Evolutionary conservation across 2,888 invertebrate genomes (phyloP).

Genomic region (Drosophila anomelani): DNA sequence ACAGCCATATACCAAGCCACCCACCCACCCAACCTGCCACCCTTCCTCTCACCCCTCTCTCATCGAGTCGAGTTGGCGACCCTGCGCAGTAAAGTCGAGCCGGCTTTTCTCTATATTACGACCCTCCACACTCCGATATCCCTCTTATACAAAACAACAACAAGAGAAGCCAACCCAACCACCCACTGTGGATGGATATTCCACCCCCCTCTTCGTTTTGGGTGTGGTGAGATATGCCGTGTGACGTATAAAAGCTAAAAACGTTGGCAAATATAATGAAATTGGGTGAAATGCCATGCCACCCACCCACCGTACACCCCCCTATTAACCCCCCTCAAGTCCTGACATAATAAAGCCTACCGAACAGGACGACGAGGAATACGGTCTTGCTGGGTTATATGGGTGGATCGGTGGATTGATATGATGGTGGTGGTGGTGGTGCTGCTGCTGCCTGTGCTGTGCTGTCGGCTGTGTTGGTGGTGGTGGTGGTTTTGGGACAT

Average conservation of each 20-base stretch:
- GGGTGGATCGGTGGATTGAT: constrained; percentile 27
- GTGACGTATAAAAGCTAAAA: constrained; percentile 82
- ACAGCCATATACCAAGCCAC: constrained; percentile 29
- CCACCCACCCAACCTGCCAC: constrained; percentile 42
- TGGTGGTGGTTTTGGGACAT: constrained; percentile 53
- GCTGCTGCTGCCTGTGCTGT: constrained; percentile 3
- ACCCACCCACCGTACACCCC: constrained; percentile 14
- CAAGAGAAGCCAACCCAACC: constrained; percentile 8
- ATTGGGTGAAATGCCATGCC: constrained; percentile 77
- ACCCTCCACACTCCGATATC: constrained; percentile 21
- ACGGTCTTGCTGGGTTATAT: constrained; percentile 23
- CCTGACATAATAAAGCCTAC: constrained; percentile 81
- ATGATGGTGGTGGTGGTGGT: constrained; percentile 16
- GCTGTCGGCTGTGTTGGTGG: constrained; percentile 24
- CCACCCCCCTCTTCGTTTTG: constrained; percentile 27
- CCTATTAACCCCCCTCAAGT: constrained; percentile 33
- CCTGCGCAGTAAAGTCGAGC: constrained; percentile 74
- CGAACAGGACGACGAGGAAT: constrained; percentile 59
- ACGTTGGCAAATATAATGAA: constrained; percentile 81
- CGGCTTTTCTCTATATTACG: constrained; percentile 66
- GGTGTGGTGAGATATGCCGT: constrained; percentile 80
- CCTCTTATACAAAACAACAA: constrained; percentile 12
- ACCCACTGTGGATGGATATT: constrained; percentile 32
- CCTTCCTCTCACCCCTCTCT: constrained; percentile 29
- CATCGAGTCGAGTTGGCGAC: constrained; percentile 49